Conservation (phyloP, 2,797 vertebrate species). For the Lophius americanus region DNA sequence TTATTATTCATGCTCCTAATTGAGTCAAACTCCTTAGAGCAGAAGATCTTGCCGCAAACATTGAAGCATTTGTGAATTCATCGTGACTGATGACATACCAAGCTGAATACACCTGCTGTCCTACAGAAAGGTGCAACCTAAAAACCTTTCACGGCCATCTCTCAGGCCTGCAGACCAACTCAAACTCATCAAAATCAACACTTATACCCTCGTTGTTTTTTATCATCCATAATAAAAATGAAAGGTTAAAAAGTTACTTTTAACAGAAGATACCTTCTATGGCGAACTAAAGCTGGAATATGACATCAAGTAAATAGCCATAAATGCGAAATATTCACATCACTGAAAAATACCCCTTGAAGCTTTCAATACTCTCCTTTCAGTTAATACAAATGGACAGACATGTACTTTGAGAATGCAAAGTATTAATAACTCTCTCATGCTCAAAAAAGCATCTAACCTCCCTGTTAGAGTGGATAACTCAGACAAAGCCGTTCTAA, state of each 20-base stretch:
- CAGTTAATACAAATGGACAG: not conserved
- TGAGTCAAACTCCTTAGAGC: not conserved
- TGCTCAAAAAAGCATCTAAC: not conserved
- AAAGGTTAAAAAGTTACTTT: slow-evolving; percentile 1
- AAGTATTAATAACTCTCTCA: not conserved
- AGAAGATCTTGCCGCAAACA: not conserved
- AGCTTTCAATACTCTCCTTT: not conserved
- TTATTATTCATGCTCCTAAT: not conserved
- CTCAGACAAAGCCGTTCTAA: slow-evolving; percentile 1
- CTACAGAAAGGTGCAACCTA: not conserved
- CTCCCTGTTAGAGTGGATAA: too few relatives aligned
- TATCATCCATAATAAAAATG: not conserved
- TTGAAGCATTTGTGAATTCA: not conserved
- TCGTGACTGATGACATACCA: not conserved
- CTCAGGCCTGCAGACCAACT: not conserved
- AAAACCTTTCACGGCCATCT: not conserved
- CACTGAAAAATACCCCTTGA: not conserved
- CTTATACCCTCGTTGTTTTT: not conserved
- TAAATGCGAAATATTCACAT: not conserved
- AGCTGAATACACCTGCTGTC: not conserved
- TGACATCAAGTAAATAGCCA: not conserved
- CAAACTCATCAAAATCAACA: not conserved
- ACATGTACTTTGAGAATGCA: not conserved
- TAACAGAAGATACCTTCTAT: not conserved
- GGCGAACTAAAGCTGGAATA: not conserved